Conservation (phyloP, 2,888 invertebrate species). For the Pyralis farinalis region DNA sequence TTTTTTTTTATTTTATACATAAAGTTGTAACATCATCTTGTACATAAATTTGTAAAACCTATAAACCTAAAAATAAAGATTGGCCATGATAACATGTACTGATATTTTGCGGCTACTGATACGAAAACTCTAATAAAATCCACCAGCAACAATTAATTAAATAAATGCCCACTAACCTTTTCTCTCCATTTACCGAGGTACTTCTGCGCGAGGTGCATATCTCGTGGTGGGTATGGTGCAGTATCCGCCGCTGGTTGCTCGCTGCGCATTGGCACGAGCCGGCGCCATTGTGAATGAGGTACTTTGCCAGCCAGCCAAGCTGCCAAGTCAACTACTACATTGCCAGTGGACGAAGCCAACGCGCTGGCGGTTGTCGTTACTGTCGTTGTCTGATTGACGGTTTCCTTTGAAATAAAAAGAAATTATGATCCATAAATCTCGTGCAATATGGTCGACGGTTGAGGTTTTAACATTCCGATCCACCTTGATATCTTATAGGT, state of each 20-base stretch:
- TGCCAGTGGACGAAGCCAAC: constrained; percentile 40
- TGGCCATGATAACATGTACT: too few species aligned
- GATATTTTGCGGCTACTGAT: too few species aligned
- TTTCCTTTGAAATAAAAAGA: constrained; percentile 13
- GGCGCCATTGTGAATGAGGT: constrained; percentile 61
- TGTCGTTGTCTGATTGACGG: constrained; percentile 11
- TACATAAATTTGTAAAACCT: too few species aligned
- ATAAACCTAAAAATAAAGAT: too few species aligned
- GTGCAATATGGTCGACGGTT: too few species aligned
- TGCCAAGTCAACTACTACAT: constrained; percentile 74
- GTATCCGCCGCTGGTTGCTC: constrained; percentile 23
- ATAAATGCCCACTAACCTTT: constrained; percentile 49
- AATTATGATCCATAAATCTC: too few species aligned
- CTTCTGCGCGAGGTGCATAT: constrained; percentile 58
- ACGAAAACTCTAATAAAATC: too few species aligned
- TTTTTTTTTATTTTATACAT: too few species aligned
- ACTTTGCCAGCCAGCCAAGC: constrained; percentile 74
- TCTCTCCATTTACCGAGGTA: constrained; percentile 66
- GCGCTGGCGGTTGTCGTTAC: constrained; percentile 35
- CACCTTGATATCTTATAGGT: too few species aligned
- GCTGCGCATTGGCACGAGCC: constrained; percentile 35
- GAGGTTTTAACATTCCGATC: too few species aligned
- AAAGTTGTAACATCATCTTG: too few species aligned
- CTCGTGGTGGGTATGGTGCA: constrained; percentile 36
- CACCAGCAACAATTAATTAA: too few species aligned